phyloP scores from a whole-genome alignment of 2,113 vertebrate species.

The Odocoileus hemionus region DNA sequence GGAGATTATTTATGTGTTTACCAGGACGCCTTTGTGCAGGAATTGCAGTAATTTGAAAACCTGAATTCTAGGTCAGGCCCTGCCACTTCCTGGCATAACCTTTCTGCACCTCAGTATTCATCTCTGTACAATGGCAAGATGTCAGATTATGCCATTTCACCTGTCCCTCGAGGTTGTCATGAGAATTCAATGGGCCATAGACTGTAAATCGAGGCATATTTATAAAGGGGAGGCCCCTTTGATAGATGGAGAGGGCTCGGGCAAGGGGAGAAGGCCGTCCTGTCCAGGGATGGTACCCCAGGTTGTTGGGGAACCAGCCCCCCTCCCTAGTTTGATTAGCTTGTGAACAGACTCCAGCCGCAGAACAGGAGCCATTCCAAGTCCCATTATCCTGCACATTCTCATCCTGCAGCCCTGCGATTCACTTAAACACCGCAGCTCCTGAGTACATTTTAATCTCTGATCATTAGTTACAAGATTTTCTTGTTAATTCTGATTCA shows the following conservation, averaged over 20 bases:
- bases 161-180: not conserved
- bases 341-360: not conserved
- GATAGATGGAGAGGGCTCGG: not conserved
- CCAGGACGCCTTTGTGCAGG: not conserved
- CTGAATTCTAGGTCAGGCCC: not conserved
- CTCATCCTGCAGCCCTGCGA: not conserved
- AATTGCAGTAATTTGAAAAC: not conserved
- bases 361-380: not conserved
- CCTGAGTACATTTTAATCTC: conserved; percentile 68
- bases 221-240: not conserved
- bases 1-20: not conserved
- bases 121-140: not conserved
- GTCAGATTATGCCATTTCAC: not conserved
- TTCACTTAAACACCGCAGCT: conserved; percentile 46
- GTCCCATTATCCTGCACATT: not conserved
- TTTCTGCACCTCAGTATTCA: not conserved
- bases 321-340: not conserved
- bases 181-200: not conserved
- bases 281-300: not conserved
- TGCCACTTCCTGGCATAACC: not conserved
- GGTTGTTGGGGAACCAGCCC: no score
- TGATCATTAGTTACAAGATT: conserved; percentile 73
- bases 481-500: conserved; percentile 74
- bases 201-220: not conserved
- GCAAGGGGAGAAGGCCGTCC: not conserved